Evolutionary conservation across 2,113 vertebrate species (phyloP).

Genomic region (Nycticryphes semicollaris): DNA sequence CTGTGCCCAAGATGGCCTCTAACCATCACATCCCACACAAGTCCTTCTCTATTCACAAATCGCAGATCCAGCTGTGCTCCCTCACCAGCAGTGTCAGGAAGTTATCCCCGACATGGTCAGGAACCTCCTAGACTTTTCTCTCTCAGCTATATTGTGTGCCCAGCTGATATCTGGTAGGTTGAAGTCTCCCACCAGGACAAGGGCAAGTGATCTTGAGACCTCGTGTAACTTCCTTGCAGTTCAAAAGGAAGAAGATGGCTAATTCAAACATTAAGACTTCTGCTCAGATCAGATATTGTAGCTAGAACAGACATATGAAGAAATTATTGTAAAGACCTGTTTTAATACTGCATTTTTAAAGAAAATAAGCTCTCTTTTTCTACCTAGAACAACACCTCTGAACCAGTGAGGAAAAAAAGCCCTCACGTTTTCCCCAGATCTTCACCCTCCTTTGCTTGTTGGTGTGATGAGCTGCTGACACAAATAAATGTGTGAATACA

Average conservation of each 20-base stretch:
- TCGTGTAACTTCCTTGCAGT: not conserved
- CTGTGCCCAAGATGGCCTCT: no score
- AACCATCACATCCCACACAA: no score
- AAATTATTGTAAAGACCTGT: not conserved
- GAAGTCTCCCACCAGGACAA: no score
- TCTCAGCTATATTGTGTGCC: no score
- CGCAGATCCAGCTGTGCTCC: no score
- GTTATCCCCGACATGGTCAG: no score
- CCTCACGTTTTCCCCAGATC: not conserved
- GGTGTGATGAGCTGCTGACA: not conserved
- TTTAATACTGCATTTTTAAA: not conserved
- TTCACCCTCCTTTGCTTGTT: not conserved
- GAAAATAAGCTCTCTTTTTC: not conserved
- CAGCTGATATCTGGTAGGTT: no score
- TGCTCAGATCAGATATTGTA: not conserved
- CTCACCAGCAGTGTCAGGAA: no score
- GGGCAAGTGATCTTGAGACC: no score
- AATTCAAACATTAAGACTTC: not conserved
- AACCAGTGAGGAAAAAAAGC: accelerated
- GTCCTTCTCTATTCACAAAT: no score
- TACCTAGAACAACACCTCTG: not conserved
- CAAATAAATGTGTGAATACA: not conserved
- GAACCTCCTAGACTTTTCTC: no score
- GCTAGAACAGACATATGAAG: not conserved
- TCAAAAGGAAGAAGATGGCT: not conserved